Evolutionary conservation across 2,888 invertebrate species (phyloP).

Genomic region (Drosophila quinaria): DNA sequence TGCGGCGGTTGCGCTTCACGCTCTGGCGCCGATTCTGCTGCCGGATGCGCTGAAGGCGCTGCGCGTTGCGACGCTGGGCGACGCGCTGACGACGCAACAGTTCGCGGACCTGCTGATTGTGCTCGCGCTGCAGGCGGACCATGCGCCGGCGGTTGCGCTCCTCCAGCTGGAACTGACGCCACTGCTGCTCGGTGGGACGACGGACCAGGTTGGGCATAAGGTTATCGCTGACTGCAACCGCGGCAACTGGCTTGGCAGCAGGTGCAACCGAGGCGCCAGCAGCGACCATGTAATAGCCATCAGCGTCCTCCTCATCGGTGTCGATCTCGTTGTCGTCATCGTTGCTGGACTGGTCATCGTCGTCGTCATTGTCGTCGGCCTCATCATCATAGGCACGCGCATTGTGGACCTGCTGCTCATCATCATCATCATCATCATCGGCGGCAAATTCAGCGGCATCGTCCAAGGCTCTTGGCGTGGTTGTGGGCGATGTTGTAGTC

Average conservation of each 20-base stretch:
- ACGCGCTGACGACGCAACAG: slow-evolving; percentile 61
- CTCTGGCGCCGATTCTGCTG: slow-evolving; percentile 48
- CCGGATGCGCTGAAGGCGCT: slow-evolving; percentile 48
- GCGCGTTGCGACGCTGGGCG: slow-evolving; percentile 49
- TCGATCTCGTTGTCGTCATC: slow-evolving; percentile 24
- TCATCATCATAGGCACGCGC: slow-evolving; percentile 13
- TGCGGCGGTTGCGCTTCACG: slow-evolving; percentile 48
- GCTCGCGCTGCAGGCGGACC: slow-evolving; percentile 61
- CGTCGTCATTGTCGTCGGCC: slow-evolving; percentile 44
- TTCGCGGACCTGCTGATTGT: slow-evolving; percentile 56
- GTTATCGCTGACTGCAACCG: slow-evolving; percentile 1
- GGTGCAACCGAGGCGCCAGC: slow-evolving; percentile 1
- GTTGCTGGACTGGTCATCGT: slow-evolving; percentile 18
- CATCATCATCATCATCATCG: slow-evolving; percentile 24
- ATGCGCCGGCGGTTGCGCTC: slow-evolving; percentile 69
- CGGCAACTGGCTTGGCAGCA: slow-evolving; percentile 11
- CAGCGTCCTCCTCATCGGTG: slow-evolving; percentile 26
- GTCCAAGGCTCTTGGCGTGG: slow-evolving; percentile 7
- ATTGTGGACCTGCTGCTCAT: background rate
- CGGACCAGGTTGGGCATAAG: slow-evolving; percentile 15
- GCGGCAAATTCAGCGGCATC: slow-evolving; percentile 14
- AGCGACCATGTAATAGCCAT: slow-evolving; percentile 42
- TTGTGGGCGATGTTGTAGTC: rapidly evolving
- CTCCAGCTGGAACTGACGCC: slow-evolving; percentile 65
- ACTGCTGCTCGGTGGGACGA: slow-evolving; percentile 57